These are phyloP conservation scores for Lepus timidus DNA, from an alignment of 2,113 vertebrate genomes.

Conservation along the genomic window DNA sequence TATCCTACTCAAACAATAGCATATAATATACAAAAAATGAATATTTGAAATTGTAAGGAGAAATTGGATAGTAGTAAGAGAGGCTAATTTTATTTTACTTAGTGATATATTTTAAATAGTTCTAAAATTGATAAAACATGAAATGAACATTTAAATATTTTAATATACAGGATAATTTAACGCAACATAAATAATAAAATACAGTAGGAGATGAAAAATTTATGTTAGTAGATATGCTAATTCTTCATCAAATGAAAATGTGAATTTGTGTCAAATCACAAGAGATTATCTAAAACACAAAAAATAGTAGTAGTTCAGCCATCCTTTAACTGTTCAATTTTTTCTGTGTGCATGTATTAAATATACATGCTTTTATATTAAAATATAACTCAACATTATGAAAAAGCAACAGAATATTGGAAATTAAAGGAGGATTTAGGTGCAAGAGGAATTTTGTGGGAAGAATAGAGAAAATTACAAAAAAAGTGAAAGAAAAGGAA, in stretches of 20 bases:
- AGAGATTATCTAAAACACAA: background rate
- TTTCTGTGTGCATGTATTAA: background rate
- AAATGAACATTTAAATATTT: background rate
- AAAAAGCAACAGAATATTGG: background rate
- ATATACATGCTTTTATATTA: background rate
- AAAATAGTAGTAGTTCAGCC: background rate
- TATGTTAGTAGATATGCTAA: background rate
- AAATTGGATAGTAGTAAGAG: background rate
- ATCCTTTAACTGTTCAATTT: slow-evolving; percentile 5
- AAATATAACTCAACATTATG: background rate
- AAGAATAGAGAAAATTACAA: background rate
- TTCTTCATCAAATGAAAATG: slow-evolving; percentile 39
- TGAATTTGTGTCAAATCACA: background rate
- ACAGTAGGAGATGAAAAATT: background rate
- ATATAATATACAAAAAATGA: background rate
- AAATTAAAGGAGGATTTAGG: background rate
- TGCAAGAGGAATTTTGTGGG: background rate
- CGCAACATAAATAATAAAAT: background rate
- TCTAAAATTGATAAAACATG: background rate
- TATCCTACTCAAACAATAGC: no score
- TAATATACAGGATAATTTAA: background rate
- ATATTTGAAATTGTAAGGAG: background rate
- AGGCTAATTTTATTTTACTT: background rate
- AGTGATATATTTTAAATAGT: background rate
- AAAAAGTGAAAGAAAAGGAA: background rate